Base-by-base conservation (phyloP, 2,888 invertebrate genomes). In the Drosophila cognata region DNA sequence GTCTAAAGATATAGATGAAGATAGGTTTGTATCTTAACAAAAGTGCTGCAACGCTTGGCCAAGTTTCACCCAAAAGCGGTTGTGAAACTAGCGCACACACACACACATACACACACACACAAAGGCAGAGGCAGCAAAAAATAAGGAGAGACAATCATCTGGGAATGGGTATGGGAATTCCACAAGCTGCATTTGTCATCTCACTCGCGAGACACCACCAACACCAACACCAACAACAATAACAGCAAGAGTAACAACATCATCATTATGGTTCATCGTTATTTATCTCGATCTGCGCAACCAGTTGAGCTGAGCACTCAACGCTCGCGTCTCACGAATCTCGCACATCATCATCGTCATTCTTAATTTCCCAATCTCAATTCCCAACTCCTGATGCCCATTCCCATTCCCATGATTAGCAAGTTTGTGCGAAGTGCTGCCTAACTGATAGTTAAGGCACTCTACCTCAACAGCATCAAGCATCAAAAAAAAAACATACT, bases 111-210 rank as follows among this genome's bases (percentile, higher is more conserved):
- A 50, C 8, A 29, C 25, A n/a, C 38, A 58, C n/a, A 11, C 8
- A 21, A 11, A 35, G 18, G 38, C 38, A 18, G 46, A 16, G 25
- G 16, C 25, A 29, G 36, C 36, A 48, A 25, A 62, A 35, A 43
- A 79, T 74, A 78, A 72, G 78, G 78, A 80, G 80, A 79, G 56
- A 79, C 78, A 76, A 79, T 79, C 56, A 63, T 50, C 77, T 80
- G 80, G 81, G 72, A 80, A 80, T 76, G 80, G 78, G 7, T 62
- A 62, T 76, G 78, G 77, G 81, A 79, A 80, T 79, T 74, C 74
- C 51, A 41, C 79, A 55, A 71, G 51, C 55, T 71, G 78, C 70
- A 70, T 65, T 77, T 71, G 77, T 78, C 77, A 74, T 46, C 73
- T 55, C 57, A 46, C 50, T 63, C 46, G 64, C 36, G 25, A 57